These are phyloP conservation scores for Coelopa frigida DNA, from an alignment of 1,140 invertebrate species.

Conservation along the genomic window DNA sequence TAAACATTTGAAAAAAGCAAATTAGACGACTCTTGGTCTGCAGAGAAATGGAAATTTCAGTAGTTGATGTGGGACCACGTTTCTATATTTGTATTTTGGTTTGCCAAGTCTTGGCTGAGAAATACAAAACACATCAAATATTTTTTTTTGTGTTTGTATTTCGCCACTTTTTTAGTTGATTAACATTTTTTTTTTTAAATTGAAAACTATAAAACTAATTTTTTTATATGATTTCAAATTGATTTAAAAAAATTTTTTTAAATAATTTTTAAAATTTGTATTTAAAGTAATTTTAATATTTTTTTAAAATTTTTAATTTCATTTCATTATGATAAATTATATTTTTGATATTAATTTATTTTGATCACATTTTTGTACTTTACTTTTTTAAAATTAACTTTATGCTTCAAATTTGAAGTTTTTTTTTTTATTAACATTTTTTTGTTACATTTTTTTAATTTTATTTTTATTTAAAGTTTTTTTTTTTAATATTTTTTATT, in stretches of 20 bases:
- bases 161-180: slow-evolving; percentile 1
- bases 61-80: too few relatives aligned
- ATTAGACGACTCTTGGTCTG: too few relatives aligned
- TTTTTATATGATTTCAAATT: neutral
- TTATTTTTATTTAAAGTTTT: neutral
- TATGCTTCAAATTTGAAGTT: neutral
- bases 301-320: slow-evolving; percentile 1
- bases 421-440: neutral
- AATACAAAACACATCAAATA: too few relatives aligned
- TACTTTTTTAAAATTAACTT: slow-evolving; percentile 1
- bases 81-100: too few relatives aligned
- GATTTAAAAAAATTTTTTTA: neutral
- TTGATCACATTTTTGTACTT: neutral
- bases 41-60: too few relatives aligned
- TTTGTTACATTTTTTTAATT: neutral
- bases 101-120: too few relatives aligned
- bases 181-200: neutral
- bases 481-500: neutral
- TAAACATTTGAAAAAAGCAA: too few relatives aligned
- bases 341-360: neutral
- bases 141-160: too few relatives aligned
- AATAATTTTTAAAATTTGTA: neutral
- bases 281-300: neutral
- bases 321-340: neutral
- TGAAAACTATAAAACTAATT: neutral